phyloP scores from a whole-genome alignment of 2,113 vertebrate genomes.

The Cebus imitator region DNA sequence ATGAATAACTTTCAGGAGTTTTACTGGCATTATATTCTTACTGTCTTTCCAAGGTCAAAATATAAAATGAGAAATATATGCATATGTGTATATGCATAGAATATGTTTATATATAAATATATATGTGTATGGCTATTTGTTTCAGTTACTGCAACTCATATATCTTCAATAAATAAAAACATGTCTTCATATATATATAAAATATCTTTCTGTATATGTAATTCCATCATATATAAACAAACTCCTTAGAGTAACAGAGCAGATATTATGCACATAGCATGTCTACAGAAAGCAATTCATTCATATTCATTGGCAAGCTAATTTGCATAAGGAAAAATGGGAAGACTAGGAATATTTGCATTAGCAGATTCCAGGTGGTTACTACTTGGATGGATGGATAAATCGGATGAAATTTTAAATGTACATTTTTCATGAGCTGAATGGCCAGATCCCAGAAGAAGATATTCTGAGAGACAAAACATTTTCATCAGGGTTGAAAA shows the following conservation, averaged over 20 bases:
- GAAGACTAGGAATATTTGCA: conserved; percentile 58
- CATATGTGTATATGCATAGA: neutral
- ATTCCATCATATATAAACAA: neutral
- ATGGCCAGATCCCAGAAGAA: conserved; percentile 40
- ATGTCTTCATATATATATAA: neutral
- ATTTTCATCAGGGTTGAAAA: conserved; percentile 78
- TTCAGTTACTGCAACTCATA: neutral
- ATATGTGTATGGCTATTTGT: neutral
- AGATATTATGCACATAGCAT: neutral
- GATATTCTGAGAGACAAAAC: conserved; percentile 63
- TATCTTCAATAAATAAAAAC: neutral
- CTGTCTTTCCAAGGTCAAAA: neutral
- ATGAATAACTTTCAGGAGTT: neutral
- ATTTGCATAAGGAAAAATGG: conserved; percentile 24
- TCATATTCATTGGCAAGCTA: neutral
- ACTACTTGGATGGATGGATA: conserved; percentile 64
- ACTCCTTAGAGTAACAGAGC: neutral
- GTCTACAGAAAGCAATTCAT: conserved; percentile 44
- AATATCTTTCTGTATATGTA: neutral
- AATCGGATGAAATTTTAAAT: conserved; percentile 36
- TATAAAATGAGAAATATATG: neutral
- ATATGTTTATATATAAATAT: neutral
- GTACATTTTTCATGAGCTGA: conserved; percentile 75
- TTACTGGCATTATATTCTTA: neutral
- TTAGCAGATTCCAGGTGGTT: conserved; percentile 72